A percentile compares a stretch with the other conserved stretches of the same genome.
Conservation (phyloP, 2,888 invertebrate genomes). For the Graphium colonna region DNA sequence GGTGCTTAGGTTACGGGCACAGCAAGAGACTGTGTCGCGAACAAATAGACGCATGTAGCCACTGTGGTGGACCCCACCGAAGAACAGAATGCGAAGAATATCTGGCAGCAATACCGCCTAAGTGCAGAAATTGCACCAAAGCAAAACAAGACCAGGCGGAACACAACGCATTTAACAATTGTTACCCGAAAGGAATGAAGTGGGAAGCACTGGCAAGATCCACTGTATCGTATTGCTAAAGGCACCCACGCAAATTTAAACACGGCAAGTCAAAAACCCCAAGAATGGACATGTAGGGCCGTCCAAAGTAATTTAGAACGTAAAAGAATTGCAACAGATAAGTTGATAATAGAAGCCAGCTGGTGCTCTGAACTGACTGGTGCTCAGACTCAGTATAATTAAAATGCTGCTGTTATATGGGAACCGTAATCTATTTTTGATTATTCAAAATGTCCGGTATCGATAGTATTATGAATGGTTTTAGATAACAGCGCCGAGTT, state of each 20-base stretch:
- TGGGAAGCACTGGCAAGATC: conserved; percentile 23
- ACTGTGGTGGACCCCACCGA: conserved; percentile 29
- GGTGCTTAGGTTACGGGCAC: conserved; percentile 29
- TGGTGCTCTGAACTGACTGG: no score
- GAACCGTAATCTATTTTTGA: no score
- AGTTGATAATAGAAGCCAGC: no score
- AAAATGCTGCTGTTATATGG: no score
- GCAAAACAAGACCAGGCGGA: conserved; percentile 1
- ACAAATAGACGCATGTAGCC: conserved; percentile 23
- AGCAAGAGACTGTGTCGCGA: conserved; percentile 24
- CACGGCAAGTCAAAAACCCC: neutral
- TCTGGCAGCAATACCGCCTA: conserved; percentile 10
- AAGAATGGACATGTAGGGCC: no score
- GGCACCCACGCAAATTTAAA: neutral
- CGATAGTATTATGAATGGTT: no score
- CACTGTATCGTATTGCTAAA: conserved; percentile 2
- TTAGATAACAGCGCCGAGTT: no score
- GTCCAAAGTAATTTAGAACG: no score
- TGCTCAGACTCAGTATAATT: no score
- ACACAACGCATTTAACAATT: conserved; percentile 13
- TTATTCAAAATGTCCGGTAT: no score
- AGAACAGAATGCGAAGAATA: conserved; percentile 15
- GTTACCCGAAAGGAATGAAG: conserved; percentile 4
- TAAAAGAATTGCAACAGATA: no score
- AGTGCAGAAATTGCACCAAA: conserved; percentile 19